These are phyloP conservation scores for Orthosia incerta DNA, from an alignment of 2,888 invertebrate genomes.

Conservation along the genomic window DNA sequence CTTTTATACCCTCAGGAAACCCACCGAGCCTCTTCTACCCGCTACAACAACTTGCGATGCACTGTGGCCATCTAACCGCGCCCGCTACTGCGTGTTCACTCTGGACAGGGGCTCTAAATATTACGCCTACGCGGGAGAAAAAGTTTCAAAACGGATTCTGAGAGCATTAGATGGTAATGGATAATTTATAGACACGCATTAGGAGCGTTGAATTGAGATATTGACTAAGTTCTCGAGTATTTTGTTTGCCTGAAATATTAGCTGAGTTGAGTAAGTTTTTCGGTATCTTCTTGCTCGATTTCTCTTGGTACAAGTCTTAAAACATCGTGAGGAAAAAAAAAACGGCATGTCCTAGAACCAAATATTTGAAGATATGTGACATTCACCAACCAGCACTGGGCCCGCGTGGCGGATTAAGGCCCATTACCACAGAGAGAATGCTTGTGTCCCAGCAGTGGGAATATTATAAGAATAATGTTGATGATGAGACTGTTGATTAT, in stretches of 20 bases:
- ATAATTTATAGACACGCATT: constrained; percentile 64
- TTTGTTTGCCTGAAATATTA: constrained; percentile 41
- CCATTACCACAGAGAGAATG: too few relatives aligned
- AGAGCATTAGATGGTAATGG: constrained; percentile 53
- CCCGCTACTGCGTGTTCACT: neutral
- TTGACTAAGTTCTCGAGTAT: constrained; percentile 49
- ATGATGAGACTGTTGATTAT: too few relatives aligned
- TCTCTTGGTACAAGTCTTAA: neutral
- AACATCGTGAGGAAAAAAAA: too few relatives aligned
- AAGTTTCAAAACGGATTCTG: constrained; percentile 49
- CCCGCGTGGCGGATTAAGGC: too few relatives aligned
- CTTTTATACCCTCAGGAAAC: neutral
- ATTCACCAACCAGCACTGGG: too few relatives aligned
- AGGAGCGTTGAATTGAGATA: constrained; percentile 51
- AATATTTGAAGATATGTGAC: too few relatives aligned
- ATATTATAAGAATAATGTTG: too few relatives aligned
- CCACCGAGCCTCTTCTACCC: too few relatives aligned
- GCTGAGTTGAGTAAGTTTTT: constrained; percentile 5
- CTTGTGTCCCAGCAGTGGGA: too few relatives aligned
- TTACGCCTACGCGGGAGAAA: constrained; percentile 45
- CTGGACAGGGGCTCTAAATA: constrained; percentile 29
- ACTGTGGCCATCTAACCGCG: neutral
- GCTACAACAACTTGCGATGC: neutral
- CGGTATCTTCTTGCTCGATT: constrained; percentile 13
- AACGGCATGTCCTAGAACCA: too few relatives aligned